Evolutionary conservation across 2,888 invertebrate species (phyloP), one percentile per base, ranked within the genome.

Genomic region (Xiphydria camelus): DNA sequence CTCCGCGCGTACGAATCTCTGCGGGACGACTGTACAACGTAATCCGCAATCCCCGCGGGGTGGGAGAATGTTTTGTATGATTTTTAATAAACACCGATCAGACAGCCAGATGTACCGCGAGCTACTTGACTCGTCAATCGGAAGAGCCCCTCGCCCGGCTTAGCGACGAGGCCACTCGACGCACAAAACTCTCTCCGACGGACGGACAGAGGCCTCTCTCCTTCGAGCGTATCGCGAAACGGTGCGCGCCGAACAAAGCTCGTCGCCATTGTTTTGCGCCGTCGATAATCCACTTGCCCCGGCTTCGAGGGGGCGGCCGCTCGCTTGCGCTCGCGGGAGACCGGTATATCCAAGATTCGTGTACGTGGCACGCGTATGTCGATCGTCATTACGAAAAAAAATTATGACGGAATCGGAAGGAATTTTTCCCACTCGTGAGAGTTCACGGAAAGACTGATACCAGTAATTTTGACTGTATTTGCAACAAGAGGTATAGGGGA

Each of bases 1-100:
- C n/a, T n/a, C n/a, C n/a, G n/a, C n/a, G n/a, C n/a, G n/a, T n/a
- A n/a, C n/a, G n/a, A n/a, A n/a, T n/a, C n/a, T n/a, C n/a, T n/a
- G n/a, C n/a, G n/a, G n/a, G n/a, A n/a, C n/a, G n/a, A n/a, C n/a
- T n/a, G n/a, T n/a, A 33, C 12, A 40, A 40, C 44, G 15, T 33
- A 43, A 47, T 20, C 32, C 21, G 9, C 44, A 36, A 47, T 47
- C 32, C 44, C 38, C 31, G 44, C 43, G 44, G 43, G 40, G 44
- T 37, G n/a, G n/a, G n/a, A n/a, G n/a, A n/a, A 50, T 48, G 46
- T 44, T 47, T 51, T 49, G 50, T 51, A 53, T 66, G 65, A 68
- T 70, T 72, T 71, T 73, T 67, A 62, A 70, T 73, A 70, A 73
- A 72, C 70, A 69, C 64, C 63, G 65, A 69, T 72, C 70, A 63